Base-by-base conservation (phyloP, 2,888 invertebrate genomes). In the Nezara viridula region DNA sequence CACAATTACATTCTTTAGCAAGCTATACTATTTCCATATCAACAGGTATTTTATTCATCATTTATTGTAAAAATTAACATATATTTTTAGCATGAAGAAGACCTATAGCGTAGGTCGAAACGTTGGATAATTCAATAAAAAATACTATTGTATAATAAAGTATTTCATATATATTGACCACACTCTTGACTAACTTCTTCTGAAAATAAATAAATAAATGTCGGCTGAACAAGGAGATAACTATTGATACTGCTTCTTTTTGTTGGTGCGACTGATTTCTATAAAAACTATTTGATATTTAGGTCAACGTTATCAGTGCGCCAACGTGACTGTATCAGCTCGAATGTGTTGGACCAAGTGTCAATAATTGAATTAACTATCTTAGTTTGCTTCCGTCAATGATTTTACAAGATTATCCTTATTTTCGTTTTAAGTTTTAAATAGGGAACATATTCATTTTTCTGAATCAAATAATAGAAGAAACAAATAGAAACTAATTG, bases 271-370 rank as follows among this genome's bases (percentile, higher is more conserved):
- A 37, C 19, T 73, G 37, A 32, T 73, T 32, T 73, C 32, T 73
- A 73, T 37, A 73, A 73, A 73, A 73, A 73, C 66, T 16, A 37
- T 21, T 73, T 2, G 66, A 73, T 73, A 73, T 73, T 73, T 73
- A 73, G 66, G 66, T 73, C 66, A 73, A 5, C 37, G 32, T 19
- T 73, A 73, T 73, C 66, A 60, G 16, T 24, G 12, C 60, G 12
- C 60, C 60, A 73, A 73, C 66, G 66, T 73, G 66, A 37, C 66
- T 73, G 66, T 60, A 60, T 60, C 60, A 60, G 60, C 60, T 60
- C 16, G 6, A 19, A 73, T 73, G 32, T 73, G 66, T 73, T 37
- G 6, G 37, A 73, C 21, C 32, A 73, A 73, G 32, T 37, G 66
- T 73, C 32, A 73, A 73, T 73, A 73, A 73, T 73, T 73, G 66